These are phyloP conservation scores for Platycheirus albimanus DNA, from an alignment of 2,888 invertebrate species.

Conservation along the genomic window DNA sequence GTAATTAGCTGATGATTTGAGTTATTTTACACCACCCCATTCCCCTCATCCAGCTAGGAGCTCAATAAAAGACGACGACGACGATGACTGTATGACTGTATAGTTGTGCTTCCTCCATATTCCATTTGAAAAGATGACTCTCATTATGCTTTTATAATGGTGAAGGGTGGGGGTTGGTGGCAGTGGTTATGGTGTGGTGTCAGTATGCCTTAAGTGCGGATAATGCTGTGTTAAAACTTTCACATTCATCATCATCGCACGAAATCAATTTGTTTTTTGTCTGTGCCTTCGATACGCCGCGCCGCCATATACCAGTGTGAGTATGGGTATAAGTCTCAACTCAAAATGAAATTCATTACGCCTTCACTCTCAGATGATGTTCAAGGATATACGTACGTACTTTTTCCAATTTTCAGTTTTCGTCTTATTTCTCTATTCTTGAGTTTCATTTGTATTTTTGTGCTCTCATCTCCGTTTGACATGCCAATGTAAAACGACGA, in stretches of 20 bases:
- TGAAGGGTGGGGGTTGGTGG: not conserved
- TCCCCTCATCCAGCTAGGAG: too few species aligned
- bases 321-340: not conserved
- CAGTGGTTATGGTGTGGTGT: not conserved
- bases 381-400: not conserved
- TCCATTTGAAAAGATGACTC: constrained; percentile 6
- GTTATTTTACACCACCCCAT: constrained; percentile 22
- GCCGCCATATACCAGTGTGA: not conserved
- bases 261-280: constrained; percentile 58
- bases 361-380: constrained; percentile 14
- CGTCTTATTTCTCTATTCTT: constrained; percentile 47
- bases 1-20: constrained; percentile 65
- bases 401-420: constrained; percentile 62
- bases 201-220: constrained; percentile 41
- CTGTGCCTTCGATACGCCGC: too few species aligned
- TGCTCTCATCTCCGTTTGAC: constrained; percentile 16
- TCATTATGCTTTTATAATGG: constrained; percentile 16
- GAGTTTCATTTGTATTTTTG: constrained; percentile 58
- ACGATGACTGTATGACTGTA: too few species aligned
- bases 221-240: constrained; percentile 26
- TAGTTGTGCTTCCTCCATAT: too few species aligned
- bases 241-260: constrained; percentile 52
- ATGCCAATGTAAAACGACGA: constrained; percentile 54
- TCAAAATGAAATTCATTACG: constrained; percentile 35
- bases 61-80: not conserved